A percentile compares a stretch with the other conserved stretches of the same genome.
These are phyloP conservation scores for Sphyrna mokarran DNA, from an alignment of 2,113 vertebrate species.

Conservation along the genomic window DNA sequence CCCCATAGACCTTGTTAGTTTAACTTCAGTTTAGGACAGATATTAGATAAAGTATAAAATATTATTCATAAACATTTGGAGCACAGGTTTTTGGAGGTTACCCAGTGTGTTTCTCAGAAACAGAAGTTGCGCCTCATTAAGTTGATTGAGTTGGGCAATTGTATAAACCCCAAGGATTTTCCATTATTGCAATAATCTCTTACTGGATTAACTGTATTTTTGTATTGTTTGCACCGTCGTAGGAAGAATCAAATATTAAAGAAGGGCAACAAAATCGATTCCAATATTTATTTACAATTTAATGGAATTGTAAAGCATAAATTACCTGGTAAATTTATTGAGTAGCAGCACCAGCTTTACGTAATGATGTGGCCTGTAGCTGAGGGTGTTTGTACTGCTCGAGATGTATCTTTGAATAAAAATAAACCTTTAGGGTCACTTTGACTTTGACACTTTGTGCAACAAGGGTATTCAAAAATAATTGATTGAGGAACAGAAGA, in stretches of 20 bases:
- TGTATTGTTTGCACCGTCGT: background rate
- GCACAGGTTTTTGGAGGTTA: background rate
- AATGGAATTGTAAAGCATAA: conserved; percentile 3
- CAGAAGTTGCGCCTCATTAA: background rate
- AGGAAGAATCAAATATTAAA: background rate
- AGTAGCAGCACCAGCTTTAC: background rate
- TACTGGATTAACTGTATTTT: conserved; percentile 8
- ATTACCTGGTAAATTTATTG: background rate
- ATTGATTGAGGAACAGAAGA: background rate
- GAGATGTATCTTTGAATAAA: background rate
- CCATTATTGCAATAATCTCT: background rate
- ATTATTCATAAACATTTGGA: background rate
- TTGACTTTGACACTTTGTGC: background rate
- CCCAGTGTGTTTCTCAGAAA: background rate
- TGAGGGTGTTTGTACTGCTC: background rate
- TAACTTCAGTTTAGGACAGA: background rate
- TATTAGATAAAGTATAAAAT: background rate
- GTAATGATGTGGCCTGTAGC: no score
- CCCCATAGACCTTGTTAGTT: background rate
- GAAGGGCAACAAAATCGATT: background rate
- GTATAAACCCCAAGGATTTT: background rate
- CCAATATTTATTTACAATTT: background rate
- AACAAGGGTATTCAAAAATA: background rate
- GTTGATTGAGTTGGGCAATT: conserved; percentile 22
- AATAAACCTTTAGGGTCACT: background rate